These are phyloP conservation scores for Nesogale talazaci DNA, from an alignment of 2,113 vertebrate genomes.

Conservation along the genomic window DNA sequence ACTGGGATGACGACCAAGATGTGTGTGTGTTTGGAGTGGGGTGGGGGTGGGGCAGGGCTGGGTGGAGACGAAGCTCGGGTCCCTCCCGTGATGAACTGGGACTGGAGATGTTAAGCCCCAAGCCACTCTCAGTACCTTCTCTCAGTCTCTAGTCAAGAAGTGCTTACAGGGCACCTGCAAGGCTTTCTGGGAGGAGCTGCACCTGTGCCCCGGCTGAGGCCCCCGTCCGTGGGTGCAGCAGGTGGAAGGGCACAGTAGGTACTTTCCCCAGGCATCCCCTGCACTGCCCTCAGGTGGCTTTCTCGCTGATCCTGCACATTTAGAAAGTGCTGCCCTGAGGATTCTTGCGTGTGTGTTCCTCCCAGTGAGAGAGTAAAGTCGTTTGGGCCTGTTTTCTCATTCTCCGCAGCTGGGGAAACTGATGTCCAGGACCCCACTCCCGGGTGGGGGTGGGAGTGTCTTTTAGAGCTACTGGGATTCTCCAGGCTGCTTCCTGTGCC, in stretches of 20 bases:
- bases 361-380: not conserved
- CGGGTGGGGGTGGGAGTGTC: not conserved
- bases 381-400: not conserved
- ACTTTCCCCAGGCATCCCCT: slow-evolving; percentile 55
- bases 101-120: not conserved
- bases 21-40: not conserved
- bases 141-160: slow-evolving; percentile 15
- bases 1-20: not conserved
- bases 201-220: slow-evolving; percentile 25
- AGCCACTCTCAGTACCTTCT: not conserved
- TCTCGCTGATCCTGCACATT: slow-evolving; percentile 37
- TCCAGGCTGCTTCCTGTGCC: not conserved
- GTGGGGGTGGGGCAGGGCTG: not conserved
- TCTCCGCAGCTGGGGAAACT: not conserved
- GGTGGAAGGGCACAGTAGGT: slow-evolving; percentile 24
- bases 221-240: not conserved
- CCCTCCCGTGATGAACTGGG: not conserved
- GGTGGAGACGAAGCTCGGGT: not conserved
- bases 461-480: not conserved
- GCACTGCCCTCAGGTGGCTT: not conserved
- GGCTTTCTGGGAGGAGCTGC: not conserved
- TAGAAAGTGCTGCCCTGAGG: not conserved
- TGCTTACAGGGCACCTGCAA: slow-evolving; percentile 31
- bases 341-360: not conserved
- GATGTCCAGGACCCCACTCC: not conserved